Conservation (phyloP, 2,797 vertebrate genomes). For the Pangasius sanitwongsei region DNA sequence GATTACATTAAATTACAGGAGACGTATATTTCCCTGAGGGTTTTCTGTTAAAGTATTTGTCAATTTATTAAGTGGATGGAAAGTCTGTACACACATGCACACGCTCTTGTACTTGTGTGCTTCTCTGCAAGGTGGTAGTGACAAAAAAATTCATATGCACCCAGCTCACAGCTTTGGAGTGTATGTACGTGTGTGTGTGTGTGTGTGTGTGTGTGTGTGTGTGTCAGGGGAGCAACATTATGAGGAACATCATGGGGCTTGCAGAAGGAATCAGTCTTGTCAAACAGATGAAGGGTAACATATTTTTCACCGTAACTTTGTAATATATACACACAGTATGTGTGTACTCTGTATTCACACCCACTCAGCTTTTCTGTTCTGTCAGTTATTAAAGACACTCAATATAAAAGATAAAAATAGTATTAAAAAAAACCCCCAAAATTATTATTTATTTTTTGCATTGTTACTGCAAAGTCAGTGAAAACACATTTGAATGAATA, state of each 20-base stretch:
- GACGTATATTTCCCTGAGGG: neutral
- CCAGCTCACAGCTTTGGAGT: neutral
- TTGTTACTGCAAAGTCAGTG: neutral
- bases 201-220: constrained; percentile 5
- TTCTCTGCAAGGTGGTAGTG: neutral
- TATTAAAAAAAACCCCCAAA: neutral
- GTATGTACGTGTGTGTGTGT: neutral
- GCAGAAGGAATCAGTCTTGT: constrained; percentile 6
- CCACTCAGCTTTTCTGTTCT: neutral
- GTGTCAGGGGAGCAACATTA: neutral
- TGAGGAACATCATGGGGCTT: neutral
- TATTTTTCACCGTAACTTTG: neutral
- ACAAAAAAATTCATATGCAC: neutral
- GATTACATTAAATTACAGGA: constrained; percentile 3
- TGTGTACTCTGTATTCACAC: neutral
- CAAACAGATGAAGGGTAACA: neutral
- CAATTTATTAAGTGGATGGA: neutral
- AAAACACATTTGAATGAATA: neutral
- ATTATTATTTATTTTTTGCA: neutral
- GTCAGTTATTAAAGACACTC: neutral
- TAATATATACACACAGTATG: neutral
- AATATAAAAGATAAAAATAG: neutral
- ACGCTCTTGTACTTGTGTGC: neutral
- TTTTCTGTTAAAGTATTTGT: constrained; percentile 7
- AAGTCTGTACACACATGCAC: neutral